These are phyloP conservation scores for Clinocottus analis DNA, from an alignment of 2,113 vertebrate species.

Conservation along the genomic window DNA sequence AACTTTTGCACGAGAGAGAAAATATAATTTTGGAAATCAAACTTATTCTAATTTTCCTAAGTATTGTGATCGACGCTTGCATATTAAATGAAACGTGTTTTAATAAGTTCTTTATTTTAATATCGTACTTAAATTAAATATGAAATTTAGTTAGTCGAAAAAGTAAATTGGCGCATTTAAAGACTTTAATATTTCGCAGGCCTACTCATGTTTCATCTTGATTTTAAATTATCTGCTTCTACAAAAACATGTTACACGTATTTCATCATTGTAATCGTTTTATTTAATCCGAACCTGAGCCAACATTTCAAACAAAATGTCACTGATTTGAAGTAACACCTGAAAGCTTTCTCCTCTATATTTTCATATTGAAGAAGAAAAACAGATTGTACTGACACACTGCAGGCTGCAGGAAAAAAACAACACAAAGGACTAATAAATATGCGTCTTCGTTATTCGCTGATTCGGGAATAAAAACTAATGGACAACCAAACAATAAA, in stretches of 20 bases:
- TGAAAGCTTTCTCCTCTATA: neutral
- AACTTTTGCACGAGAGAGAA: neutral
- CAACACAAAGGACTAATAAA: slow-evolving; percentile 30
- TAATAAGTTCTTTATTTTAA: neutral
- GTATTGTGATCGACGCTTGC: neutral
- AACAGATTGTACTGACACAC: slow-evolving; percentile 1
- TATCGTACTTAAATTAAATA: neutral
- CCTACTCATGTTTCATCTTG: neutral
- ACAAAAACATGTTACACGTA: slow-evolving; percentile 1
- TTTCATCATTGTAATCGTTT: neutral
- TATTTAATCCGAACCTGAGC: neutral
- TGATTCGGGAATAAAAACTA: neutral
- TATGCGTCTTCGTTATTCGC: slow-evolving; percentile 12
- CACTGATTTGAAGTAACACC: neutral
- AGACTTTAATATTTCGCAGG: neutral
- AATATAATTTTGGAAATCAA: neutral
- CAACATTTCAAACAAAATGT: slow-evolving; percentile 11
- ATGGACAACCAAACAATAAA: neutral
- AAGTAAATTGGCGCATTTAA: neutral
- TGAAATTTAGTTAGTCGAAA: slow-evolving; percentile 2
- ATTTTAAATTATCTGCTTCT: neutral
- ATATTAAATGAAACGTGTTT: slow-evolving; percentile 7
- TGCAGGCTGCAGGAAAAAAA: neutral
- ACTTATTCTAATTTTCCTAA: neutral
- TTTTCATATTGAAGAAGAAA: slow-evolving; percentile 17